phyloP scores from a whole-genome alignment of 2,797 vertebrate genomes.

The Scolopax bukidnonensis region DNA sequence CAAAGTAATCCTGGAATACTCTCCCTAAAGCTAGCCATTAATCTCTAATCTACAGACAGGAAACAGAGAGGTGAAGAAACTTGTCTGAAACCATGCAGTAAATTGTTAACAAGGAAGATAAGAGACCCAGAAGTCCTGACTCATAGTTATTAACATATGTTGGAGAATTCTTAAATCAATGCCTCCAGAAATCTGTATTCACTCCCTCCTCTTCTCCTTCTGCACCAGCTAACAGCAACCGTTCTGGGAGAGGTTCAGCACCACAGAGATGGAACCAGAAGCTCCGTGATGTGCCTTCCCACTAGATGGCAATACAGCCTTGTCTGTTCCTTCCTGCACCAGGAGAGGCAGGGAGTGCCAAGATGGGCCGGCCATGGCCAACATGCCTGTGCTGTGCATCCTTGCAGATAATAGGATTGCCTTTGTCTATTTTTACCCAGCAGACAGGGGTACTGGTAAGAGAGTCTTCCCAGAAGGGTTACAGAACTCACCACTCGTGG shows the following conservation, averaged over 20 bases:
- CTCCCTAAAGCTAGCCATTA: constrained; percentile 40
- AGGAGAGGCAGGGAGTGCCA: not conserved
- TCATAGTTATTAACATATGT: constrained; percentile 44
- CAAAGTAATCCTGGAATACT: constrained; percentile 32
- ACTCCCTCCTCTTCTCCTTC: constrained; percentile 3
- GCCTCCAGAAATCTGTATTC: constrained; percentile 56
- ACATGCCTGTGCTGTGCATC: not conserved
- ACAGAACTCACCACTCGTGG: not conserved
- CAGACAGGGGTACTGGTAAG: not conserved
- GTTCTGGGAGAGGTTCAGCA: not conserved
- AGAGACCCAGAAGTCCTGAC: constrained; percentile 65
- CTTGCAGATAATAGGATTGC: not conserved
- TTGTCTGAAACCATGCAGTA: not conserved
- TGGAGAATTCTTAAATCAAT: constrained; percentile 37
- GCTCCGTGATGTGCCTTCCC: not conserved
- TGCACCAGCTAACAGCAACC: not conserved
- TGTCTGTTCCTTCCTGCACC: not conserved
- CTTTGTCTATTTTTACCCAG: constrained; percentile 38
- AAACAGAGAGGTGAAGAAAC: constrained; percentile 43
- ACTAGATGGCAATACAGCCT: constrained; percentile 59
- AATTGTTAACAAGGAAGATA: constrained; percentile 39
- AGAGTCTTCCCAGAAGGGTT: not conserved
- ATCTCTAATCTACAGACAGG: constrained; percentile 44
- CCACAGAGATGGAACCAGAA: not conserved
- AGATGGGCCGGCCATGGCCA: not conserved